Conservation (phyloP, 2,113 vertebrate genomes). For the Enhydra lutris region DNA sequence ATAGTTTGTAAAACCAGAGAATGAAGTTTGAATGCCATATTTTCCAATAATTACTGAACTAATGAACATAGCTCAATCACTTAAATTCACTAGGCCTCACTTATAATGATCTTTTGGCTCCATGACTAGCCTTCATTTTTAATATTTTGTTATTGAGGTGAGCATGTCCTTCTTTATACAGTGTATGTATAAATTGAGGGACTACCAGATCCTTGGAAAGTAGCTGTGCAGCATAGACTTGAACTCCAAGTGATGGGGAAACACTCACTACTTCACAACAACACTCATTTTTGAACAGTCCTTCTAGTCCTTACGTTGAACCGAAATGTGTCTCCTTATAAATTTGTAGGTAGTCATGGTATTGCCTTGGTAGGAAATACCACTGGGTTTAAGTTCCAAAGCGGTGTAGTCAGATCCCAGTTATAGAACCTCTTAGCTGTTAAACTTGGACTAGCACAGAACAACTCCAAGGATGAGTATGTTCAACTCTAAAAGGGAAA, state of each 20-base stretch:
- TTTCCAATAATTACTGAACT: background rate
- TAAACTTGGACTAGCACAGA: conserved; percentile 11
- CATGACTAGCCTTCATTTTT: background rate
- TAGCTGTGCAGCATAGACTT: background rate
- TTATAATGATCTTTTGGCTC: background rate
- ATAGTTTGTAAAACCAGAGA: background rate
- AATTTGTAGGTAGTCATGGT: background rate
- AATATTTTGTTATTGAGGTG: background rate
- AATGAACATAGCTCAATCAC: background rate
- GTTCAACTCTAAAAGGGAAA: background rate
- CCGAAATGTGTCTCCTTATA: background rate
- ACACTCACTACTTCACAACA: background rate
- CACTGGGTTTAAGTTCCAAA: background rate
- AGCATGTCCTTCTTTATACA: background rate
- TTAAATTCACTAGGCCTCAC: background rate
- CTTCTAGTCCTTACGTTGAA: background rate
- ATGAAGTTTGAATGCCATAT: background rate
- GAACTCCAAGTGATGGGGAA: background rate
- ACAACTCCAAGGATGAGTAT: background rate
- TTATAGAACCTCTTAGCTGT: background rate
- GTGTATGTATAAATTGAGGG: background rate
- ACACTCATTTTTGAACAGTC: background rate
- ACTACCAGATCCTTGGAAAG: background rate
- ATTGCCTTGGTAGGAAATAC: conserved; percentile 2
- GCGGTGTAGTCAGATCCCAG: background rate